Evolutionary conservation across 2,113 vertebrate genomes (phyloP).

Genomic region (Corythornis cristatus): DNA sequence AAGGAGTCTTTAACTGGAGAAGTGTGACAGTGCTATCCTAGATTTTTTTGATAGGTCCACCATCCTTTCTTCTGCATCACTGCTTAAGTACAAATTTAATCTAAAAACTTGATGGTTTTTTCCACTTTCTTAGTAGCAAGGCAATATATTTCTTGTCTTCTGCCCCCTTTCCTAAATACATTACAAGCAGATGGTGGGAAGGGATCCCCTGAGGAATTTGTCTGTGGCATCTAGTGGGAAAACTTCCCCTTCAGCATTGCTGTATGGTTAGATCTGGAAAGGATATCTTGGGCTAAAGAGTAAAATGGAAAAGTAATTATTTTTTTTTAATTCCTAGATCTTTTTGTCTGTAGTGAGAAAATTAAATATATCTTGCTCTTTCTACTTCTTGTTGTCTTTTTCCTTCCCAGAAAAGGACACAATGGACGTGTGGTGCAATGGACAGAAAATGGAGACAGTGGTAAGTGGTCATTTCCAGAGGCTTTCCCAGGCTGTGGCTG

Average conservation of each 20-base stretch:
- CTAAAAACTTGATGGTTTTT: neutral
- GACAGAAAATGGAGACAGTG: slow-evolving; percentile 93
- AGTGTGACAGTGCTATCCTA: neutral
- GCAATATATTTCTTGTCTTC: neutral
- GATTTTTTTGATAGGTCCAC: neutral
- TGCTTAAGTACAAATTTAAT: neutral
- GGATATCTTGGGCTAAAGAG: neutral
- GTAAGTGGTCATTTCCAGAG: slow-evolving; percentile 76
- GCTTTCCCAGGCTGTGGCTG: neutral
- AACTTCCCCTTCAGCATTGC: neutral
- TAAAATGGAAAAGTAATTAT: neutral
- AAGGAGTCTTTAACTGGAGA: neutral
- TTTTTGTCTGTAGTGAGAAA: neutral
- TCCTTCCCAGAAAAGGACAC: slow-evolving; percentile 92
- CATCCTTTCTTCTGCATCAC: neutral
- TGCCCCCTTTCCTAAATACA: neutral
- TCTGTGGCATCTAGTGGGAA: neutral
- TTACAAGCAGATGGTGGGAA: neutral
- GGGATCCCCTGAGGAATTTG: neutral
- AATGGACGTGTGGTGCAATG: slow-evolving; percentile 99
- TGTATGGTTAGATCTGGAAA: neutral
- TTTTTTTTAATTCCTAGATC: neutral
- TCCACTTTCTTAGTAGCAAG: neutral
- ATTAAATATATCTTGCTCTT: neutral
- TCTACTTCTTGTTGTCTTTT: neutral